Evolutionary conservation across 2,888 invertebrate species (phyloP).

Genomic region (Meiosimyza decipiens): DNA sequence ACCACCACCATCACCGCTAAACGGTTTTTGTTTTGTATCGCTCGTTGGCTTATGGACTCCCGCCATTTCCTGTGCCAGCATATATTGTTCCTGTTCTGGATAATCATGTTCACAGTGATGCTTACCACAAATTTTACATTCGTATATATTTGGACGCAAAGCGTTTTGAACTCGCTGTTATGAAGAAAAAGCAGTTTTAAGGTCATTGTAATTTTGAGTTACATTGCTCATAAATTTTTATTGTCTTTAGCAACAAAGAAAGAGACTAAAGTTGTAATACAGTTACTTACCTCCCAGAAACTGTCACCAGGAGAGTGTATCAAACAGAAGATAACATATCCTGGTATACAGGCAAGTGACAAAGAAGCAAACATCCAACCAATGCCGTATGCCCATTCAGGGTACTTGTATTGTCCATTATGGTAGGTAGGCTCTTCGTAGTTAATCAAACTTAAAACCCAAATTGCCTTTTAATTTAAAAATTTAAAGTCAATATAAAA

Average conservation of each 20-base stretch:
- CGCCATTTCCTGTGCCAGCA: slow-evolving; percentile 64
- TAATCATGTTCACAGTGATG: slow-evolving; percentile 79
- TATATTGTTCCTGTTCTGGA: slow-evolving; percentile 68
- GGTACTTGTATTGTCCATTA: slow-evolving; percentile 82
- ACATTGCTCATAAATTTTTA: neutral
- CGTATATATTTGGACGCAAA: slow-evolving; percentile 80
- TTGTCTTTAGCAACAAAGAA: neutral
- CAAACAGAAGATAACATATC: slow-evolving; percentile 80
- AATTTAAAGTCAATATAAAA: neutral
- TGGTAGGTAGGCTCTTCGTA: slow-evolving; percentile 88
- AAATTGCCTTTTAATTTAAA: slow-evolving; percentile 73
- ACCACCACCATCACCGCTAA: no score
- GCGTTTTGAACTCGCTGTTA: slow-evolving; percentile 80
- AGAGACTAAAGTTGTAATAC: neutral
- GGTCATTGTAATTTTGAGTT: neutral
- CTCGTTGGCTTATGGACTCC: slow-evolving; percentile 54
- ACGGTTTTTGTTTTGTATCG: slow-evolving; percentile 25
- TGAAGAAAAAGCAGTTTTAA: neutral
- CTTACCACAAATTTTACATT: slow-evolving; percentile 79
- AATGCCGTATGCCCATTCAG: slow-evolving; percentile 82
- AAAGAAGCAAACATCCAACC: slow-evolving; percentile 89
- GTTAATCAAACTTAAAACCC: slow-evolving; percentile 89
- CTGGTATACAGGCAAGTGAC: slow-evolving; percentile 87
- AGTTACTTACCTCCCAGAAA: slow-evolving; percentile 74
- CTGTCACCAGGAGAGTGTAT: slow-evolving; percentile 77